These are phyloP conservation scores for Paratrypauchen microcephalus DNA, from an alignment of 2,797 vertebrate species.

Conservation along the genomic window DNA sequence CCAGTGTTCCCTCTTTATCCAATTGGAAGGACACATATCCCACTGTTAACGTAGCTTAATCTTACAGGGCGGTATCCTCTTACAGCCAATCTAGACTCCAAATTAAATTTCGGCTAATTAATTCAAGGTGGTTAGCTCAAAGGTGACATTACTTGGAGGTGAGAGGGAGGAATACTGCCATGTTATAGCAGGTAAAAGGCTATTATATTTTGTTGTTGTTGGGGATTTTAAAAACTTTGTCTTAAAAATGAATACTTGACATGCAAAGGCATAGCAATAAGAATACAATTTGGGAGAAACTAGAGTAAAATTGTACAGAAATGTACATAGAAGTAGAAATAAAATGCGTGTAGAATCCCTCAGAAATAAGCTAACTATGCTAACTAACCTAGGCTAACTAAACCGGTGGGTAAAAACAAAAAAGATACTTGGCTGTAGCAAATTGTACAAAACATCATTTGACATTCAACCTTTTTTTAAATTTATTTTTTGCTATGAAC, in stretches of 20 bases:
- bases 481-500: too few species aligned
- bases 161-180: not conserved
- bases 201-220: too few species aligned
- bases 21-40: constrained; percentile 44
- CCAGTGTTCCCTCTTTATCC: constrained; percentile 37
- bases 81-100: constrained; percentile 17
- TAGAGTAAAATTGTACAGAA: not conserved
- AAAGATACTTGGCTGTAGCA: too few species aligned
- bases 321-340: too few species aligned
- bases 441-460: too few species aligned
- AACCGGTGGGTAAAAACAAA: too few species aligned
- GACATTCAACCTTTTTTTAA: too few species aligned
- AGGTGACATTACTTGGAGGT: constrained; percentile 41
- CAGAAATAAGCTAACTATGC: too few species aligned
- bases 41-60: constrained; percentile 29
- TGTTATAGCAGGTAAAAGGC: not conserved
- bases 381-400: too few species aligned
- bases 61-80: constrained; percentile 14
- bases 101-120: constrained; percentile 52
- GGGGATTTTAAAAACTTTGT: not conserved
- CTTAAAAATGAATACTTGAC: too few species aligned
- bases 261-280: not conserved
- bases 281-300: not conserved
- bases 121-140: constrained; percentile 48
- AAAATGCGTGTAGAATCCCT: too few species aligned